phyloP scores from a whole-genome alignment of 2,888 invertebrate species.

The Prosopocoilus inquinatus region DNA sequence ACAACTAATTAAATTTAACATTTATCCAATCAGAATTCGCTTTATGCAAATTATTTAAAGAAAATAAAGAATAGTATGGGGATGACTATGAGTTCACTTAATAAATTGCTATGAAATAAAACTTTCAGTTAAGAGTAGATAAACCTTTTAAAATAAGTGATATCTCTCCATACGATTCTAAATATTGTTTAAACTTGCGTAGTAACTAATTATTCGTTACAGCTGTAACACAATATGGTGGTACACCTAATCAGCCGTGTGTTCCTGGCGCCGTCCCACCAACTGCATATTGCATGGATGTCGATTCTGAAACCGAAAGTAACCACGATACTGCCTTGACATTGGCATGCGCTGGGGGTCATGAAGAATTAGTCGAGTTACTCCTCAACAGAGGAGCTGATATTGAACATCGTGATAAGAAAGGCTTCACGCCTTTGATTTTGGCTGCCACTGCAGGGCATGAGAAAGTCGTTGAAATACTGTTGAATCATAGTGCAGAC shows the following conservation, averaged over 20 bases:
- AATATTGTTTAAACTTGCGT: too few relatives aligned
- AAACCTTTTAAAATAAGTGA: too few relatives aligned
- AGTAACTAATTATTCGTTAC: neutral
- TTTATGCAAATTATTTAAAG: too few relatives aligned
- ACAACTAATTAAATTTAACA: neutral
- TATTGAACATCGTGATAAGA: slow-evolving; percentile 98
- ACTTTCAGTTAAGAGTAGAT: too few relatives aligned
- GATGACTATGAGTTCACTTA: too few relatives aligned
- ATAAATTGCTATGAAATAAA: too few relatives aligned
- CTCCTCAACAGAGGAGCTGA: slow-evolving; percentile 89
- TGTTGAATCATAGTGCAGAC: slow-evolving; percentile 92
- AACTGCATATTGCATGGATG: slow-evolving; percentile 79
- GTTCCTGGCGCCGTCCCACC: slow-evolving; percentile 39
- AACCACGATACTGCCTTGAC: slow-evolving; percentile 99
- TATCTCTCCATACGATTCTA: too few relatives aligned
- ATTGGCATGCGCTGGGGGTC: slow-evolving; percentile 95
- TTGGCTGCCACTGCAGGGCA: slow-evolving; percentile 96
- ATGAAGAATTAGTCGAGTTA: slow-evolving; percentile 92
- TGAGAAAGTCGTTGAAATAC: slow-evolving; percentile 86
- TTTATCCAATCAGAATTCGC: too few relatives aligned
- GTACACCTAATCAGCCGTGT: slow-evolving; percentile 25
- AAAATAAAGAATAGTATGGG: too few relatives aligned
- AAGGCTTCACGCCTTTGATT: slow-evolving; percentile 97
- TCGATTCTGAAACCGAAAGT: slow-evolving; percentile 97
- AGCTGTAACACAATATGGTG: slow-evolving; percentile 32